Conservation (phyloP, 2,797 vertebrate species). For the Hydrophis major region DNA sequence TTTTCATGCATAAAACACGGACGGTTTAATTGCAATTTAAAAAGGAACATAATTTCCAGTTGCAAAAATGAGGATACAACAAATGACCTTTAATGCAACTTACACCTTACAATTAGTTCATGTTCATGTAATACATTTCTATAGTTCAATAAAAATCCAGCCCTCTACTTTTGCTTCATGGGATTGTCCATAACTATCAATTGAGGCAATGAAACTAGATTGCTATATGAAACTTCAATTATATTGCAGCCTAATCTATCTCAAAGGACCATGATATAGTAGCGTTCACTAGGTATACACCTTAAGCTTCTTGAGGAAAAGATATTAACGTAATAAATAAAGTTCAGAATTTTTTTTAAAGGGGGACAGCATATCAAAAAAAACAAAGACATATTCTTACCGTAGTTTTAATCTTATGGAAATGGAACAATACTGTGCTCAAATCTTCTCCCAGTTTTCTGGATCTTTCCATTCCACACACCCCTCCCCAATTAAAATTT, state of each 20-base stretch:
- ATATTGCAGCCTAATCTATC: background rate
- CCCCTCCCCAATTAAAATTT: background rate
- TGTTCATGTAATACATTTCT: background rate
- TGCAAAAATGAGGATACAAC: background rate
- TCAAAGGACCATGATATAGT: background rate
- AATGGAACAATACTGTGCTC: background rate
- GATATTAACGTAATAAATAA: background rate
- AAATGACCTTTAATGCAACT: background rate
- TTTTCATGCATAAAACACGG: rapidly evolving
- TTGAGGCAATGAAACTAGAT: background rate
- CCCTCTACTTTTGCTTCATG: background rate
- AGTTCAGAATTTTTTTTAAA: background rate
- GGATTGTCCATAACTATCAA: background rate
- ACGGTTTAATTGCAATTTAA: background rate
- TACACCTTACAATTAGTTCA: background rate
- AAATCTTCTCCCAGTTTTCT: background rate
- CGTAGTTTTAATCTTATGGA: background rate
- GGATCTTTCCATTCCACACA: background rate
- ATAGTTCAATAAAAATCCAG: background rate
- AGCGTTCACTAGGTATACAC: background rate
- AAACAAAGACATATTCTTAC: background rate
- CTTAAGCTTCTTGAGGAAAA: background rate
- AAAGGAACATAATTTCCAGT: background rate
- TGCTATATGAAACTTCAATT: background rate
- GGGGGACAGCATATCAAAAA: background rate